Base-by-base conservation (phyloP, 2,888 invertebrate genomes). In the Drosophila barbarae region DNA sequence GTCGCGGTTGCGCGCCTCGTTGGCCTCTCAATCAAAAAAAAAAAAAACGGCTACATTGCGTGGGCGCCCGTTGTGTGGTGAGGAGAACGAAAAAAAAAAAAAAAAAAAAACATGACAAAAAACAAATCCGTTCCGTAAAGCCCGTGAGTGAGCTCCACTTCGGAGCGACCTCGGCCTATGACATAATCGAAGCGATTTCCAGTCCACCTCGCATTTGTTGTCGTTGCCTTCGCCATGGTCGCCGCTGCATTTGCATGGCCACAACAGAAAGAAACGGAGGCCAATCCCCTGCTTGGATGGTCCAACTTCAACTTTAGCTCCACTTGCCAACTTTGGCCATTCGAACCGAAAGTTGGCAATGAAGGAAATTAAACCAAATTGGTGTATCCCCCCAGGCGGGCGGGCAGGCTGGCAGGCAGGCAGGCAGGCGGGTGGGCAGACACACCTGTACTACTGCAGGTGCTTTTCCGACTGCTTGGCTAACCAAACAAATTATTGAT, bases 1-100 rank as follows among this genome's bases (percentile, higher is more conserved):
- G 76, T 74, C 65, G 78, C 74, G 78, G 67, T 78, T 81, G 67
- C 59, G 77, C 77, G 74, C 76, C 76, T 72, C 72, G 79, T 69
- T 78, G 59, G 72, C 65, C 73, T 71, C 61, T 72, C 59, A 66
- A 68, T 72, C 46, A 50, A 46, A 46, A 42, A 49, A 15, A 50
- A 46, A 46, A 42, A 49, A 15, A 35, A 35, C 32, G 2, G 32
- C 36, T 47, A 39, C 47, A 66, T 68, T 67, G 82, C 77, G 78
- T 79, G 78, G 78, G 78, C 69, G 77, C 69, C 64, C 68, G 67
- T 76, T 77, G 12, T 39, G 39, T 39, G 21, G n/a, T 26, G 59
- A 68, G 53, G 53, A 50, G 59, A 60, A 18, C 32, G 13, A 30
- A 13, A 47, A 18, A 18, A 18, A 18, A 18, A 18, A 18, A 18